Evolutionary conservation across 2,797 vertebrate genomes (phyloP).

Genomic region (Cottoperca gobio): DNA sequence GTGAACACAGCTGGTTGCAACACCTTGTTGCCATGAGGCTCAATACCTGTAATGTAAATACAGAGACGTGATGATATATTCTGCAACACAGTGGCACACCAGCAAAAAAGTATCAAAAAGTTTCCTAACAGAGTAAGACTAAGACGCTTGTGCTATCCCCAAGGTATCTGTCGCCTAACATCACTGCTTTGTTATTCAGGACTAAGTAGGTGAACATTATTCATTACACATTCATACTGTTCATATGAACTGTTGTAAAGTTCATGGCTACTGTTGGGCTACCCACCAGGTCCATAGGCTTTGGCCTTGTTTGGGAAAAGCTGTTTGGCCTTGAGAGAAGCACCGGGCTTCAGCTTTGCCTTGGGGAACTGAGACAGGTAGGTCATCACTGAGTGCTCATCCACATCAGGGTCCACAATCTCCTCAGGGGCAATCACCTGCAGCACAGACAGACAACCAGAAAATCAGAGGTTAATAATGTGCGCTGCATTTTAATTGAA

Average conservation of each 20-base stretch:
- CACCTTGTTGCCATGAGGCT: conserved; percentile 93
- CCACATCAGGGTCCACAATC: conserved; percentile 95
- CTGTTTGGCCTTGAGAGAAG: conserved; percentile 87
- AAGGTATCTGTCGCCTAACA: no score
- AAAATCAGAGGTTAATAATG: conserved; percentile 4
- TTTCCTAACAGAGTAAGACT: no score
- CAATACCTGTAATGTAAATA: conserved; percentile 86
- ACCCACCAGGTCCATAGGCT: conserved; percentile 92
- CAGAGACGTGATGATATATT: neutral
- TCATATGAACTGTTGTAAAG: conserved; percentile 17
- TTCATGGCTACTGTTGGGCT: neutral
- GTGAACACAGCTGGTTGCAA: conserved; percentile 93
- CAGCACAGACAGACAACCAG: conserved; percentile 23
- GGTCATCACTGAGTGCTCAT: conserved; percentile 97
- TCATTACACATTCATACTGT: neutral
- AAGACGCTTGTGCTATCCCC: no score
- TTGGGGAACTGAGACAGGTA: conserved; percentile 98
- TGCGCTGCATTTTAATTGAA: neutral
- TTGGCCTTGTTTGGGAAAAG: conserved; percentile 91
- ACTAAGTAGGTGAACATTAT: no score
- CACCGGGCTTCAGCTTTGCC: conserved; percentile 93
- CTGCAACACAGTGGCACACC: neutral
- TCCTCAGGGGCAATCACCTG: conserved; percentile 96
- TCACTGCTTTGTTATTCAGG: no score
- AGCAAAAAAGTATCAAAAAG: no score